A percentile compares a stretch with the other conserved stretches of the same genome.
These are phyloP conservation scores for Trogon melanurus DNA, from an alignment of 2,113 vertebrate genomes.

Conservation along the genomic window DNA sequence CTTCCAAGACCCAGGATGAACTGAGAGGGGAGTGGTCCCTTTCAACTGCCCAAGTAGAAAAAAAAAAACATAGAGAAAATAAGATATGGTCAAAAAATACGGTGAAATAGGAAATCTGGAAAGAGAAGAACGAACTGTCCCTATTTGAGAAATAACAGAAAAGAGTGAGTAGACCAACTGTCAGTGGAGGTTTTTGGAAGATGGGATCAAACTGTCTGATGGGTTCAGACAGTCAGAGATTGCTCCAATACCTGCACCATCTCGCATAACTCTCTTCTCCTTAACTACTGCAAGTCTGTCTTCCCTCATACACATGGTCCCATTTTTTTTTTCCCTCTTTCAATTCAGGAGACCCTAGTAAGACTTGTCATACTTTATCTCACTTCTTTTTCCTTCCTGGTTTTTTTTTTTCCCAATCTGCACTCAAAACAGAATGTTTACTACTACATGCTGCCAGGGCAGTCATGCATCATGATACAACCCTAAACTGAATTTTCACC, in stretches of 20 bases:
- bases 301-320: background rate
- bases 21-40: background rate
- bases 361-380: background rate
- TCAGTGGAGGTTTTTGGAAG: background rate
- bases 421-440: background rate
- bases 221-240: background rate
- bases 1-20: background rate
- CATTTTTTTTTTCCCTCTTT: background rate
- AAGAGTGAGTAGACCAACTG: background rate
- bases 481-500: background rate
- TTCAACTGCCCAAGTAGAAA: background rate
- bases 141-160: background rate
- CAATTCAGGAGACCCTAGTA: background rate
- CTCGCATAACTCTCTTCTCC: background rate
- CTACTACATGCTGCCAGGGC: background rate
- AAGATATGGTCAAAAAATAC: background rate
- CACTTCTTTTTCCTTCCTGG: background rate
- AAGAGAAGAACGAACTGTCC: background rate
- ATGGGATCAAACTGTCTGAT: background rate
- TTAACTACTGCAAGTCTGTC: background rate
- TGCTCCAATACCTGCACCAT: accelerated
- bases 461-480: background rate
- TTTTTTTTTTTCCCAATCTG: background rate
- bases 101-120: background rate
- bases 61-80: background rate